phyloP scores from a whole-genome alignment of 2,113 vertebrate genomes.

The Elephas maximus region DNA sequence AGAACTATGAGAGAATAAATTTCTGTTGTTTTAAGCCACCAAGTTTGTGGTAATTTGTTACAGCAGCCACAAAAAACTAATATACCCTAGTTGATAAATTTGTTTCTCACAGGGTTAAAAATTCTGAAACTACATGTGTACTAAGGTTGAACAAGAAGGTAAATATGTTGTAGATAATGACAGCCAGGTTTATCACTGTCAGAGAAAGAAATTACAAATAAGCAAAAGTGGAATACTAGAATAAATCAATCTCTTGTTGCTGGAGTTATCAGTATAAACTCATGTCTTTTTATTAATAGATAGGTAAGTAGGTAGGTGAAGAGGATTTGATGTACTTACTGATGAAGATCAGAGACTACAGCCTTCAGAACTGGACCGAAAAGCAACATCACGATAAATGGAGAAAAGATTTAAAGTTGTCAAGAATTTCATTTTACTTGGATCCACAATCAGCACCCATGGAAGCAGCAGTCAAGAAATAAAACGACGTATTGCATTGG shows the following conservation, averaged over 20 bases:
- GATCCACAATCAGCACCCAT: too few species aligned
- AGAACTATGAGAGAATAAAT: not conserved
- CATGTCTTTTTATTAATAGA: not conserved
- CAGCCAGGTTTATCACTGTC: not conserved
- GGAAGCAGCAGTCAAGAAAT: too few species aligned
- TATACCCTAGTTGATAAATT: not conserved
- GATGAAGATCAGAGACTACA: too few species aligned
- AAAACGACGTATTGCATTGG: not conserved
- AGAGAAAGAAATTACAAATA: conserved; percentile 13
- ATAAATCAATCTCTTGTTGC: conserved; percentile 6
- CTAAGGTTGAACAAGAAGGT: not conserved
- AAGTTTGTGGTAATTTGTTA: not conserved
- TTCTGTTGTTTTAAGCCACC: not conserved
- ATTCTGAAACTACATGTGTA: not conserved
- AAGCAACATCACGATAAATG: too few species aligned
- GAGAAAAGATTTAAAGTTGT: too few species aligned
- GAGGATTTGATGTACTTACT: too few species aligned
- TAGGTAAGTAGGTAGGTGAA: not conserved
- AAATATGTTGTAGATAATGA: not conserved
- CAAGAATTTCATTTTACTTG: too few species aligned
- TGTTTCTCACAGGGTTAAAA: not conserved
- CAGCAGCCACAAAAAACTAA: not conserved
- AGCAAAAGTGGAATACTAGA: not conserved
- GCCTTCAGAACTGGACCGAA: too few species aligned
- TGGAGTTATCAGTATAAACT: not conserved